Evolutionary conservation across 2,888 invertebrate genomes (phyloP).

Genomic region (Lasioglossum zephyrum): DNA sequence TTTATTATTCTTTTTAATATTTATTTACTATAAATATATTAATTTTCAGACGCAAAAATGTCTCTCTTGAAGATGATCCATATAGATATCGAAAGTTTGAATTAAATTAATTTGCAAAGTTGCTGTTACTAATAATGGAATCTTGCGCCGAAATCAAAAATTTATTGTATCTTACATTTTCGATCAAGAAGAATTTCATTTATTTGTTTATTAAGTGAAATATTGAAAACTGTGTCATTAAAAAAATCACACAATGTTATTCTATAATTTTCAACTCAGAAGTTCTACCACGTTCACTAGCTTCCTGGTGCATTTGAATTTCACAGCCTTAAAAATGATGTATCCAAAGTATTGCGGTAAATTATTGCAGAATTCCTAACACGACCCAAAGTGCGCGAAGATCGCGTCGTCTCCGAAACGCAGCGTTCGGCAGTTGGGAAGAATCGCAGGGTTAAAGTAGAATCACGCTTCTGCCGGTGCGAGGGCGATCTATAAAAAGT

Average conservation of each 20-base stretch:
- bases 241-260: background rate
- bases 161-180: too few relatives aligned
- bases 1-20: too few relatives aligned
- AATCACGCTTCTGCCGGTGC: background rate
- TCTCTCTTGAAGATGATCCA: too few relatives aligned
- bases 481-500: constrained; percentile 1
- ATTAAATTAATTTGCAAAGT: too few relatives aligned
- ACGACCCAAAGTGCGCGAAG: background rate
- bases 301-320: background rate
- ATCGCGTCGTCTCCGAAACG: background rate
- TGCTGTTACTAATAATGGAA: too few relatives aligned
- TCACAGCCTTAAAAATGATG: background rate
- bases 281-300: background rate
- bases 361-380: background rate
- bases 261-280: background rate
- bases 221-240: background rate
- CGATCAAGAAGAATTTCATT: too few relatives aligned
- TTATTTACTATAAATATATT: too few relatives aligned
- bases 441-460: background rate
- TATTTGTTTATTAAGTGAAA: background rate
- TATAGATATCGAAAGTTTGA: too few relatives aligned
- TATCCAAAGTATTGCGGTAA: background rate
- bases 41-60: too few relatives aligned
- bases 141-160: too few relatives aligned
- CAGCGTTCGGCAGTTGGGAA: background rate